These are phyloP conservation scores for Enteromius anoplus DNA, from an alignment of 2,797 vertebrate species.

Conservation along the genomic window DNA sequence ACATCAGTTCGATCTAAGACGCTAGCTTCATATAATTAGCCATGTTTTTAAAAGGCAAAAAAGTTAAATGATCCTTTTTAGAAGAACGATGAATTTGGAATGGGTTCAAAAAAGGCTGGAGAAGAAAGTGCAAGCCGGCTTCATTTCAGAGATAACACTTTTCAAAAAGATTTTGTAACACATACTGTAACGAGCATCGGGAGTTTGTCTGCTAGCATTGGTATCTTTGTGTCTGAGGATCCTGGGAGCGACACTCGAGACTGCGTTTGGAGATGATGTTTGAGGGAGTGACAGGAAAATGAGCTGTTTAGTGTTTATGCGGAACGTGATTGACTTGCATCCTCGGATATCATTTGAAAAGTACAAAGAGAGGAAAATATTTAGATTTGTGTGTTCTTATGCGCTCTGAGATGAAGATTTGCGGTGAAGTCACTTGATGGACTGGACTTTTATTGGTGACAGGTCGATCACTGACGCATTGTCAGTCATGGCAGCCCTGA, in stretches of 20 bases:
- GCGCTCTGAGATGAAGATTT: background rate
- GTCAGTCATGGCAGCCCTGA: background rate
- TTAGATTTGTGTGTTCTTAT: background rate
- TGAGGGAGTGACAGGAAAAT: conserved; percentile 40
- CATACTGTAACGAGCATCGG: background rate
- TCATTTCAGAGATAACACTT: background rate
- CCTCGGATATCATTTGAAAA: background rate
- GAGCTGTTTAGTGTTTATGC: conserved; percentile 42
- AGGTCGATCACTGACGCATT: background rate
- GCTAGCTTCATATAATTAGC: conserved; percentile 32
- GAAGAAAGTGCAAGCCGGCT: background rate
- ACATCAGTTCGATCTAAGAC: background rate
- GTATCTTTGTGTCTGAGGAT: conserved; percentile 6
- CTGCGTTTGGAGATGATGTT: conserved; percentile 26
- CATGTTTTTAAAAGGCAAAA: background rate
- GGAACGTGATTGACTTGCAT: conserved; percentile 14
- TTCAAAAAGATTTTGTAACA: background rate
- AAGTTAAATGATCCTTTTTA: conserved; percentile 9
- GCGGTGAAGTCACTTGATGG: background rate
- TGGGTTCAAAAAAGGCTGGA: background rate
- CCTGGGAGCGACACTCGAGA: conserved; percentile 26
- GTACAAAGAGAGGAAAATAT: background rate
- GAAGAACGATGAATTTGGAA: background rate
- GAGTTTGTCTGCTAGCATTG: background rate
- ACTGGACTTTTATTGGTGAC: background rate